A percentile compares a stretch with the other conserved stretches of the same genome.
These are phyloP conservation scores for Muscicapa comitata DNA, from an alignment of 2,797 vertebrate genomes.

Conservation along the genomic window DNA sequence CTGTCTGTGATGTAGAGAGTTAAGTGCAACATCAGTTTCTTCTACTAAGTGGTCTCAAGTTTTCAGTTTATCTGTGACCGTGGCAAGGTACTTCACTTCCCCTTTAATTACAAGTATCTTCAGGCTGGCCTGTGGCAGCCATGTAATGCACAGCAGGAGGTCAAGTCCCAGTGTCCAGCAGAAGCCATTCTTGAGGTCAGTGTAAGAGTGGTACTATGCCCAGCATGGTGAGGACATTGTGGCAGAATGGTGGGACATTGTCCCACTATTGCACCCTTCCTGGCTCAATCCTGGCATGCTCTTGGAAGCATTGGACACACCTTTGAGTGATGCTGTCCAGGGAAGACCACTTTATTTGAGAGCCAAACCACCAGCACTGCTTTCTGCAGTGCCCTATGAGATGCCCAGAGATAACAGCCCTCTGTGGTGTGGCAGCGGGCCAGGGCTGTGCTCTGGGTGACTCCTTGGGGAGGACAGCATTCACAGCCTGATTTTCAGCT, in stretches of 20 bases:
- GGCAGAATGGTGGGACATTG: neutral
- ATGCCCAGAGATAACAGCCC: neutral
- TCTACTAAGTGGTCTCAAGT: neutral
- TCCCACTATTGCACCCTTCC: neutral
- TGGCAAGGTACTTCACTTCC: neutral
- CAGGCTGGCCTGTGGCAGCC: neutral
- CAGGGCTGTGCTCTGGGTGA: neutral
- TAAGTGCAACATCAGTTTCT: neutral
- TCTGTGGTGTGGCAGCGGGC: neutral
- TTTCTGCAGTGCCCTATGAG: neutral
- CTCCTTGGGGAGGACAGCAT: neutral
- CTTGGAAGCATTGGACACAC: neutral
- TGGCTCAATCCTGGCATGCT: neutral
- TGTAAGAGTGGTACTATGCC: fast-evolving
- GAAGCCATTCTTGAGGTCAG: neutral
- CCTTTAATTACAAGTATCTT: neutral
- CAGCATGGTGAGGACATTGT: fast-evolving
- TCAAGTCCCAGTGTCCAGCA: neutral
- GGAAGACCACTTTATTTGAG: neutral
- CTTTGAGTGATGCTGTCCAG: fast-evolving
- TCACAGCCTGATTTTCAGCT: neutral
- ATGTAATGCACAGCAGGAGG: neutral
- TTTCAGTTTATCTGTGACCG: neutral
- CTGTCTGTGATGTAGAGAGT: neutral
- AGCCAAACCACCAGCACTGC: neutral